phyloP scores from a whole-genome alignment of 1,140 invertebrate species.

The Octopus bimaculoides region DNA sequence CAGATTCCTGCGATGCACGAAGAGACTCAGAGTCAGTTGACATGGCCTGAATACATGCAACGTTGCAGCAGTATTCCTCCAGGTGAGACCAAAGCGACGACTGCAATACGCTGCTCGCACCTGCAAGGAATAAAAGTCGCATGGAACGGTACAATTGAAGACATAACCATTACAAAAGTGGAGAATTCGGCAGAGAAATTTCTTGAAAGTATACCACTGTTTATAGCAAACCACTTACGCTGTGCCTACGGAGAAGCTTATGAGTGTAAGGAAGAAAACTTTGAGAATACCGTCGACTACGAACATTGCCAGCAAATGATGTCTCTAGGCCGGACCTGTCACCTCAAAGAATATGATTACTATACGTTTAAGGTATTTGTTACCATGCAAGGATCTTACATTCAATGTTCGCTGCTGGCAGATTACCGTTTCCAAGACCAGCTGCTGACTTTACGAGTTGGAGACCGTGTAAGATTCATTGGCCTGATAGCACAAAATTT shows the following conservation, averaged over 20 bases:
- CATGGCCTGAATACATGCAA: slow-evolving; percentile 31
- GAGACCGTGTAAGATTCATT: slow-evolving; percentile 34
- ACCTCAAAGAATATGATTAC: slow-evolving; percentile 36
- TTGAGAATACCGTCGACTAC: slow-evolving; percentile 23
- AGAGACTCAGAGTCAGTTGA: slow-evolving; percentile 22
- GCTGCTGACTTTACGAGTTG: slow-evolving; percentile 25
- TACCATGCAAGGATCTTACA: slow-evolving; percentile 10
- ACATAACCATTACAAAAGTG: slow-evolving; percentile 37
- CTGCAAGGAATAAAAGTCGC: slow-evolving; percentile 37
- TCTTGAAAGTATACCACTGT: slow-evolving; percentile 36
- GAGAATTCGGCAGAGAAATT: slow-evolving; percentile 41
- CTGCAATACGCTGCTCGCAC: slow-evolving; percentile 28
- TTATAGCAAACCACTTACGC: slow-evolving; percentile 38
- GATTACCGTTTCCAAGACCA: slow-evolving; percentile 34
- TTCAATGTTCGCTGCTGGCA: slow-evolving; percentile 27
- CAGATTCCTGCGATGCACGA: slow-evolving; percentile 28
- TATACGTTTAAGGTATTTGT: slow-evolving; percentile 33
- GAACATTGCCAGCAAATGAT: slow-evolving; percentile 37
- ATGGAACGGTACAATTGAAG: slow-evolving; percentile 36
- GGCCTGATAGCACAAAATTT: slow-evolving; percentile 31
- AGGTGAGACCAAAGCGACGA: slow-evolving; percentile 22
- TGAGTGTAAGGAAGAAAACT: slow-evolving; percentile 31
- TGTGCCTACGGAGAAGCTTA: slow-evolving; percentile 44
- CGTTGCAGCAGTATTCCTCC: slow-evolving; percentile 29
- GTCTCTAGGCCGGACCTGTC: slow-evolving; percentile 31